phyloP scores from a whole-genome alignment of 2,113 vertebrate species.

The Gadus macrocephalus region DNA sequence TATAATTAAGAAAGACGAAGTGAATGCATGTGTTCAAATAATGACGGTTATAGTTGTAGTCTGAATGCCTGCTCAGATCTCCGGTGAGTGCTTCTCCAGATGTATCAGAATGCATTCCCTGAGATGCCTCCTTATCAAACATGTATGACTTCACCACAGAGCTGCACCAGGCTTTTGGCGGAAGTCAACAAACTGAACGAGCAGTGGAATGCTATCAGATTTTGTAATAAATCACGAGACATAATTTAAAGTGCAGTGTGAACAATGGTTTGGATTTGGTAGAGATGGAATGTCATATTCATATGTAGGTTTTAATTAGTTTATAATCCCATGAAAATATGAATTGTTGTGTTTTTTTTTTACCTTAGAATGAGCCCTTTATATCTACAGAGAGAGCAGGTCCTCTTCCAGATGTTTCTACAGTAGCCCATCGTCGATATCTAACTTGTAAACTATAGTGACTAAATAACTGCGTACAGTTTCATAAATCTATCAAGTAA shows the following conservation, averaged over 20 bases:
- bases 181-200: conserved; percentile 64
- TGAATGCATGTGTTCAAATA: conserved; percentile 3
- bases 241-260: not conserved
- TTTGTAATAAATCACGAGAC: not conserved
- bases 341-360: not conserved
- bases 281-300: not conserved
- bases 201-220: conserved; percentile 1
- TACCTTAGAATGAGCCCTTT: not conserved
- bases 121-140: conserved; percentile 64
- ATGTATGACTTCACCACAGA: conserved; percentile 60
- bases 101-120: conserved; percentile 36
- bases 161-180: conserved; percentile 48
- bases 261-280: not conserved
- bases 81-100: conserved; percentile 46
- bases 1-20: too few relatives aligned
- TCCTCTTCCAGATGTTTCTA: not conserved
- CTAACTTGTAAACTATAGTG: too few relatives aligned
- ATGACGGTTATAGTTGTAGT: conserved; percentile 30
- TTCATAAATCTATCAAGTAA: too few relatives aligned
- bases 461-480: too few relatives aligned
- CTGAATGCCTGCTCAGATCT: not conserved
- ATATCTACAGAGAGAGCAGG: not conserved
- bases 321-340: not conserved
- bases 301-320: not conserved
- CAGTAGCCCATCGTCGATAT: too few relatives aligned